These are phyloP conservation scores for Drosophila tsacasi DNA, from an alignment of 1,140 invertebrate species.

Conservation along the genomic window DNA sequence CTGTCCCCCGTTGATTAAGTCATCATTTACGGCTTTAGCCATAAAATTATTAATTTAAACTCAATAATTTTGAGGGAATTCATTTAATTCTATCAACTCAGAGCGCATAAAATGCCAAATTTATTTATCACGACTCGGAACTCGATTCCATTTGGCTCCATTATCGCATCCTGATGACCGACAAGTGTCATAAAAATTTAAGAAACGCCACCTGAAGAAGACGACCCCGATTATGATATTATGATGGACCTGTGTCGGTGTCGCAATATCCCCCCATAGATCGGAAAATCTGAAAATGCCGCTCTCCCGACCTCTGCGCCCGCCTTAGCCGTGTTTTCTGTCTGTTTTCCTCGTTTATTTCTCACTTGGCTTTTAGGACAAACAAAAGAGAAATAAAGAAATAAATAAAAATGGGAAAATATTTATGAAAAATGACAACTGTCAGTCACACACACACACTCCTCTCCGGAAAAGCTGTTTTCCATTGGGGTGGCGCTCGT, in stretches of 20 bases:
- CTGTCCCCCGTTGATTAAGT: slow-evolving; percentile 5
- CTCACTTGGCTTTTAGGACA: slow-evolving; percentile 41
- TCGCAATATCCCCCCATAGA: slow-evolving; percentile 12
- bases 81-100: slow-evolving; percentile 3
- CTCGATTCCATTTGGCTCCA: slow-evolving; percentile 18
- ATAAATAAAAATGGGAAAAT: slow-evolving; percentile 37
- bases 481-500: slow-evolving; percentile 57
- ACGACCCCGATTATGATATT: slow-evolving; percentile 10
- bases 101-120: slow-evolving; percentile 15
- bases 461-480: slow-evolving; percentile 3
- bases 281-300: slow-evolving; percentile 1
- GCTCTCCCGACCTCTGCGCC: slow-evolving; percentile 1
- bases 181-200: slow-evolving; percentile 13
- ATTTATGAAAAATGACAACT: slow-evolving; percentile 81
- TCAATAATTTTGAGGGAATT: slow-evolving; percentile 5
- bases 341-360: slow-evolving; percentile 23
- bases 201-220: slow-evolving; percentile 11
- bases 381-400: slow-evolving; percentile 10
- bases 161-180: slow-evolving; percentile 28
- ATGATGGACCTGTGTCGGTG: slow-evolving; percentile 11
- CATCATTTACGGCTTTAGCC: neutral
- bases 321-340: slow-evolving; percentile 1
- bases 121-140: slow-evolving; percentile 20
- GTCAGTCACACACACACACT: slow-evolving; percentile 24
- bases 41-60: slow-evolving; percentile 38